phyloP scores from a whole-genome alignment of 23 tunicate genomes.

The Ascidia mentula region DNA sequence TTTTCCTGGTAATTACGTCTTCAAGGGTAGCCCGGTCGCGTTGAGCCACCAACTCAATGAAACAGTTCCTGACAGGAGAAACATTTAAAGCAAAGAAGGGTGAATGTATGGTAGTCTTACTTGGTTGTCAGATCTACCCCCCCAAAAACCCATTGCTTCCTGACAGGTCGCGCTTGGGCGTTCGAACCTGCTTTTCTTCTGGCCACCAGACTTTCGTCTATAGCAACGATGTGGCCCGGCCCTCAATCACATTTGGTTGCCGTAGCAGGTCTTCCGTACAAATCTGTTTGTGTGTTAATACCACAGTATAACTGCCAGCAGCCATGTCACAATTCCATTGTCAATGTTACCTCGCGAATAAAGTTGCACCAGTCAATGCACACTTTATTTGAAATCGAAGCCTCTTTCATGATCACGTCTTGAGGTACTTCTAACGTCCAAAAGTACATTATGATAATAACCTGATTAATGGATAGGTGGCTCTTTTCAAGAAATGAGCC shows the following conservation, averaged over 20 bases:
- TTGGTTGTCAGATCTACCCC: conserved; percentile 7
- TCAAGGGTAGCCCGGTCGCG: conserved; percentile 11
- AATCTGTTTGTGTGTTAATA: too few relatives aligned
- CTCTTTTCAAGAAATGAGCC: conserved; percentile 7
- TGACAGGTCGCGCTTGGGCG: conserved; percentile 14
- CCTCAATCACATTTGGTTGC: not conserved
- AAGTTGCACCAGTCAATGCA: not conserved
- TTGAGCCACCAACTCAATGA: conserved; percentile 2
- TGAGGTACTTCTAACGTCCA: not conserved
- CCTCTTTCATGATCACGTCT: not conserved
- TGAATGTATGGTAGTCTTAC: not conserved
- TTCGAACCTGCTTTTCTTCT: conserved; percentile 8
- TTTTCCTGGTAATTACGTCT: not conserved
- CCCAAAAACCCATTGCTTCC: conserved; percentile 21
- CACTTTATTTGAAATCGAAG: not conserved
- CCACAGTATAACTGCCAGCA: too few relatives aligned
- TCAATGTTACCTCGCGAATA: not conserved
- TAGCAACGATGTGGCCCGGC: conserved; percentile 12
- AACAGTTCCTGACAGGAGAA: not conserved
- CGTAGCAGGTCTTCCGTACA: not conserved
- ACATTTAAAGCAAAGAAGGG: not conserved
- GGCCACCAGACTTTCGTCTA: conserved; percentile 11
- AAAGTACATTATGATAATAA: not conserved
- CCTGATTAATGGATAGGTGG: not conserved
- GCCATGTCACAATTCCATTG: too few relatives aligned